Conservation (phyloP, 2,113 vertebrate genomes). For the Ia io region DNA sequence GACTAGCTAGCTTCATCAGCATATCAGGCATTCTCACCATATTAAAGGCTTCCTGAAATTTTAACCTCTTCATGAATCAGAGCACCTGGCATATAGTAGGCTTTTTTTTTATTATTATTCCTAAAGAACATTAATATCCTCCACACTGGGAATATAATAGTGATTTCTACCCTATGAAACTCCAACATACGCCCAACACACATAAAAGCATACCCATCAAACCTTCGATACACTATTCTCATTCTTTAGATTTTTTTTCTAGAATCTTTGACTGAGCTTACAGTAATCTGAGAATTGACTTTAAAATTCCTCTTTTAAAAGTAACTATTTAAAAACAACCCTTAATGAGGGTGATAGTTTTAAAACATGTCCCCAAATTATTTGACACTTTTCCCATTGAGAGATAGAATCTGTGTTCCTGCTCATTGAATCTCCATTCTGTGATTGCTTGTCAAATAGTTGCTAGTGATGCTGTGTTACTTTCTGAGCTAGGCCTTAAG, state of each 20-base stretch:
- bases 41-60: conserved; percentile 43
- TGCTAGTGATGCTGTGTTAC: not conserved
- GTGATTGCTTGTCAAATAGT: not conserved
- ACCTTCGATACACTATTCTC: not conserved
- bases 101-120: not conserved
- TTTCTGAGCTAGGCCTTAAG: not conserved
- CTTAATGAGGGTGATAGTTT: not conserved
- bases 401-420: not conserved
- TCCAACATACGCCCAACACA: not conserved
- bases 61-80: not conserved
- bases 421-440: not conserved
- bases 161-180: not conserved
- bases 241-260: not conserved
- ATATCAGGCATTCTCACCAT: conserved; percentile 20
- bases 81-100: not conserved
- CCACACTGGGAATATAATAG: not conserved
- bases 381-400: not conserved
- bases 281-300: not conserved
- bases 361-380: not conserved
- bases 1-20: not conserved
- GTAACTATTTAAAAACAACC: not conserved
- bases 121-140: not conserved
- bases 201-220: not conserved
- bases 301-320: not conserved
- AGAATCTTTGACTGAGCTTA: not conserved